Conservation (phyloP, 2,888 invertebrate species). For the Myathropa florea region DNA sequence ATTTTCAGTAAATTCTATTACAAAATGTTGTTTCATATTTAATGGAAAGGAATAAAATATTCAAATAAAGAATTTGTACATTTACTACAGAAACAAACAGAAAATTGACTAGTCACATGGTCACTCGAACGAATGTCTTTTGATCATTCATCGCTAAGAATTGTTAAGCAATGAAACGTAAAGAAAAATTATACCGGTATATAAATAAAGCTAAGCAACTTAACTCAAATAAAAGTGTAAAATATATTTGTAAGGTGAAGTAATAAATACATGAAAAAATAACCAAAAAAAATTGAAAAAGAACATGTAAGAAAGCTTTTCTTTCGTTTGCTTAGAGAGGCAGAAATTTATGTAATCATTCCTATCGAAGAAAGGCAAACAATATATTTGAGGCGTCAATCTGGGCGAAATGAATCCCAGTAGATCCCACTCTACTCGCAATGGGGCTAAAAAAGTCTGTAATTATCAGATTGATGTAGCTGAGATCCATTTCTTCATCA, state of each 20-base stretch:
- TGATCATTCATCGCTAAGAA: neutral
- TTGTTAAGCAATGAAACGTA: neutral
- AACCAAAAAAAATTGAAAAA: neutral
- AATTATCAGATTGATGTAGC: no score
- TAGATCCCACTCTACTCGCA: no score
- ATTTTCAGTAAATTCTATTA: neutral
- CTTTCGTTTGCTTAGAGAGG: no score
- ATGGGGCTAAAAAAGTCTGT: no score
- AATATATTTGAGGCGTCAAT: no score
- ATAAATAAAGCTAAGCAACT: neutral
- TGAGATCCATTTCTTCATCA: no score
- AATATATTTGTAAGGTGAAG: neutral
- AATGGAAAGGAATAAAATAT: constrained; percentile 4
- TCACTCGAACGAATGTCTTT: neutral
- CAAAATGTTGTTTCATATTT: constrained; percentile 1
- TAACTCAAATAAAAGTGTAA: neutral
- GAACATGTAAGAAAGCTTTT: neutral
- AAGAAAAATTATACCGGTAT: neutral
- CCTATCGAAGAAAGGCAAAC: no score
- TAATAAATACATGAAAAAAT: neutral
- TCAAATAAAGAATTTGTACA: neutral
- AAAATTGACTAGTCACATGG: neutral
- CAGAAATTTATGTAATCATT: no score
- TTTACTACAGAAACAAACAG: neutral
- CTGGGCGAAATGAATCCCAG: no score